phyloP scores from a whole-genome alignment of 2,113 vertebrate species.

The Scophthalmus maximus region DNA sequence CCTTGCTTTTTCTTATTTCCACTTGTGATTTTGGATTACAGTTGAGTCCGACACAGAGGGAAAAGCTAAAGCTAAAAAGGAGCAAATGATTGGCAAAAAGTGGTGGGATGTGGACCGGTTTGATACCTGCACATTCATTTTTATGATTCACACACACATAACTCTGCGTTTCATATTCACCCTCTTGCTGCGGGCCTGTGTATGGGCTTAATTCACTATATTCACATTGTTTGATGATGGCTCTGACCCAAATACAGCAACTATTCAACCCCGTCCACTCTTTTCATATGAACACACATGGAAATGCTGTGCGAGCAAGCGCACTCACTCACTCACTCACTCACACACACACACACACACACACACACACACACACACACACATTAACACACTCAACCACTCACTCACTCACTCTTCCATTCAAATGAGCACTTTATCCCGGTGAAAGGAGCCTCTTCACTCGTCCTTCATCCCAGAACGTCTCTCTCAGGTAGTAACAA shows the following conservation, averaged over 20 bases:
- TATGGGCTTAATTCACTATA: conserved; percentile 26
- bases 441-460: conserved; percentile 64
- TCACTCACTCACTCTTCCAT: conserved; percentile 55
- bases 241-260: conserved; percentile 68
- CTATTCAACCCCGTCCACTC: conserved; percentile 60
- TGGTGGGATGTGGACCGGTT: neutral
- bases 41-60: conserved; percentile 8
- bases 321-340: conserved; percentile 15
- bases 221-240: conserved; percentile 53
- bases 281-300: conserved; percentile 45
- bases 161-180: conserved; percentile 14
- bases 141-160: conserved; percentile 14
- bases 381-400: neutral
- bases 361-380: conserved; percentile 10
- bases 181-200: conserved; percentile 10
- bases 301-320: too few species aligned
- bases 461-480: conserved; percentile 57
- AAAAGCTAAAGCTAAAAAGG: neutral
- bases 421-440: conserved; percentile 70
- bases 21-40: conserved; percentile 32
- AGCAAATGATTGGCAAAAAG: neutral
- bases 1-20: conserved; percentile 8
- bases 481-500: conserved; percentile 49
- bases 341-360: conserved; percentile 23
- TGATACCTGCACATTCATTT: conserved; percentile 18